Base-by-base conservation (phyloP, 1,140 invertebrate genomes). In the Plectrocnemia conspersa region DNA sequence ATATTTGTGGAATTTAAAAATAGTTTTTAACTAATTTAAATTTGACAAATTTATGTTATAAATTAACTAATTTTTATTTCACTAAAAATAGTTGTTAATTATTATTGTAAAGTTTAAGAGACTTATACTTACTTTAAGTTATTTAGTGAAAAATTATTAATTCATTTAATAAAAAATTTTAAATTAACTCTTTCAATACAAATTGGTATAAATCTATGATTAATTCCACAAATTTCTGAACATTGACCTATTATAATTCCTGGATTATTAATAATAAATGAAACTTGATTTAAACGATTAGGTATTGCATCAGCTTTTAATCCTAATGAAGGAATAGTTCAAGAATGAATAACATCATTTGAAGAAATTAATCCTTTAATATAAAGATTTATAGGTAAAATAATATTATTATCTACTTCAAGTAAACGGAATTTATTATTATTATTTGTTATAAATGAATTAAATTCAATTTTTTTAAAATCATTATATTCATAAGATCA, bases 201-300 rank as follows among this genome's bases (percentile, higher is more conserved):
- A 79, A 86, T 86, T 49, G 84, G 84, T 76, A 88, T 87, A 79
- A 86, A 86, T 49, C 79, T 81, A 72, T 88, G 84, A 71, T 87
- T 86, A 47, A 76, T 73, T 5, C 84, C 83, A 78, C 84, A 88
- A 77, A 88, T 85, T 79, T 88, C 85, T 65, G 84, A 86, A 69
- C 84, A 88, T 79, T 88, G 83, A 0, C 84, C 83, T 72, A 69
- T 84, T 68, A 77, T 83, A 63, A 83, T 56, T 38, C 83, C 82
- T 25, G 77, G 64, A 33, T 77, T 74, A 58, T 76, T 79, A 65
- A 77, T 66, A 61, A 66, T 67, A 66, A 82, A 74, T 54, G 59
- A 75, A 46, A 75, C 66, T 80, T 84, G 78, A 70, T 85, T 86
- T 68, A 86, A 64, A 29, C 82, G 80, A 0, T 82, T 82, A 16